Base-by-base conservation (phyloP, 2,888 invertebrate genomes). In the Metallyticus violacea region DNA sequence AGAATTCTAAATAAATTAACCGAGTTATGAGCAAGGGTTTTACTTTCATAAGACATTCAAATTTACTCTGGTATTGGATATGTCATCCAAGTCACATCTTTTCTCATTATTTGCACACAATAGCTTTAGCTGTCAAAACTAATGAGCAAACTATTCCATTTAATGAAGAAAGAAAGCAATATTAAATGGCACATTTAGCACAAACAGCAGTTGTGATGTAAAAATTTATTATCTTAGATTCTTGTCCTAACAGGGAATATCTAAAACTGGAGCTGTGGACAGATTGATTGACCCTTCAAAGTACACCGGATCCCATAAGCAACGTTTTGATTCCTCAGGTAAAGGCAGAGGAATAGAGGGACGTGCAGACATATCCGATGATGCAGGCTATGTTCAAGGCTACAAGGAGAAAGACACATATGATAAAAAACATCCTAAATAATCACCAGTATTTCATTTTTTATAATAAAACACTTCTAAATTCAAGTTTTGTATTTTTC, bases 301-400 rank as follows among this genome's bases (percentile, higher is more conserved):
- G 88, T 92, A 91, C 89, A 92, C 92, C 6, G 92, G 92, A 81
- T 90, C 90, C 28, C 91, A 91, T 89, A 92, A 91, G 88, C 91
- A 92, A 87, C 89, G 92, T 22, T 92, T 92, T 88, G 92, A 92
- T 88, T 89, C 91, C 3, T 89, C 90, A 4, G 92, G 92, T 5
- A 91, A 90, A 85, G 92, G 92, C 27, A 90, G 90, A 82, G 92
- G 92, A 6, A 91, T 91, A 86, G 91, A 91, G 80, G 92, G 92
- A 3, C 90, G 92, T 26, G 90, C 89, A 82, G 91, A 92, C 85
- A 87, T 89, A 15, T 88, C 89, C 6, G 90, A 91, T 26, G 89
- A 89, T 62, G 89, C 90, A 25, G 92, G 92, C 27, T 92, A 92
- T 87, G 92, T 92, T 25, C 89, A 89, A 29, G 91, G 91, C 26